These are phyloP conservation scores for Acanthurus lineatus DNA, from an alignment of 2,797 vertebrate genomes.

Conservation along the genomic window DNA sequence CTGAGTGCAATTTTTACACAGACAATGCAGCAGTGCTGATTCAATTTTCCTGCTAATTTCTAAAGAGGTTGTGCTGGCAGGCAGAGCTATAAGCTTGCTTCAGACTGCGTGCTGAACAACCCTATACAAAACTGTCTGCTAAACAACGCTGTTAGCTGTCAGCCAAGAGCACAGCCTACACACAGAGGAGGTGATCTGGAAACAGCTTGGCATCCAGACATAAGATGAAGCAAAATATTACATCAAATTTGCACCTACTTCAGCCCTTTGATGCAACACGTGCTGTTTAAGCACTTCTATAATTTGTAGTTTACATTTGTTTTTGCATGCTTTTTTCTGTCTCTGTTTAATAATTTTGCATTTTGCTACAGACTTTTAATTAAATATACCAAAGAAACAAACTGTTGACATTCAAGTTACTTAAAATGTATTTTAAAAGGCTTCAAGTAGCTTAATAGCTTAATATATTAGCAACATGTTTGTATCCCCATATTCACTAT, in stretches of 20 bases:
- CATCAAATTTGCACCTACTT: conserved; percentile 21
- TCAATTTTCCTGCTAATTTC: conserved; percentile 48
- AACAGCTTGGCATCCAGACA: conserved; percentile 24
- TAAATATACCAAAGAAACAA: not conserved
- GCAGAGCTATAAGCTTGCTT: conserved; percentile 22
- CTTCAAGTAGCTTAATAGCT: not conserved
- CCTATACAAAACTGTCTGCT: conserved; percentile 34
- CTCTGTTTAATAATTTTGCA: not conserved
- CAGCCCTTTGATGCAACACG: conserved; percentile 10
- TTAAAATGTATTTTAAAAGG: not conserved
- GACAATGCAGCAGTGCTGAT: conserved; percentile 26
- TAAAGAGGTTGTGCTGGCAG: conserved; percentile 44
- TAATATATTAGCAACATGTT: not conserved
- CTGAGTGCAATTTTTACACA: conserved; percentile 34
- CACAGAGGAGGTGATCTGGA: conserved; percentile 17
- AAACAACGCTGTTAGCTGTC: conserved; percentile 37
- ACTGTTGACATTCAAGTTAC: not conserved
- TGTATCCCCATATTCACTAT: not conserved
- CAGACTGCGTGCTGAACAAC: conserved; percentile 27
- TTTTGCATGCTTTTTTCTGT: not conserved
- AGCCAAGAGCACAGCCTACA: conserved; percentile 26
- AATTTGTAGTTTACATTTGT: not conserved
- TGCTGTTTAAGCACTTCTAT: not conserved
- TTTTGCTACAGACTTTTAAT: too few species aligned
- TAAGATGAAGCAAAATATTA: conserved; percentile 28